Evolutionary conservation across 2,888 invertebrate species (phyloP).

Genomic region (Epirrhoe alternata): DNA sequence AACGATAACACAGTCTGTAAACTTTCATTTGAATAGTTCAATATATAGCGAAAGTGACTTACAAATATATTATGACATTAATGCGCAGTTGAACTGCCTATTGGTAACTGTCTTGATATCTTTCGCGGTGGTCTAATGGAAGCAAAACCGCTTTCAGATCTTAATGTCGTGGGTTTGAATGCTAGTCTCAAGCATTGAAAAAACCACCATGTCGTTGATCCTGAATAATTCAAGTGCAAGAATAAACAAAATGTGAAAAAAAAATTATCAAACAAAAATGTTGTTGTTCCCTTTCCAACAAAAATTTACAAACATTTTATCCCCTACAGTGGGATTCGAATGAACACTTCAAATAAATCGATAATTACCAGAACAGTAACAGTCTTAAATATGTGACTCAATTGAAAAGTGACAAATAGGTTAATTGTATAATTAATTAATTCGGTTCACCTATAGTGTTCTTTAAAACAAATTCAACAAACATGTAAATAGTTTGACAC

Average conservation of each 20-base stretch:
- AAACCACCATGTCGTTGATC: too few species aligned
- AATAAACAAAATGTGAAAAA: too few species aligned
- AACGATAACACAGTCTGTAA: conserved; percentile 33
- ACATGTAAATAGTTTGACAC: conserved; percentile 30
- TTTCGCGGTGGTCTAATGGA: too few species aligned
- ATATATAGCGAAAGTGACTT: conserved; percentile 27
- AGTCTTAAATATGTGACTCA: conserved; percentile 4
- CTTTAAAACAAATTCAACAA: conserved; percentile 27
- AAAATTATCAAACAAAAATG: too few species aligned
- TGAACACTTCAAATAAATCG: too few species aligned
- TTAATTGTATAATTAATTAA: conserved; percentile 22
- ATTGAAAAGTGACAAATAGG: conserved; percentile 17
- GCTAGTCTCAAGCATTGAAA: too few species aligned
- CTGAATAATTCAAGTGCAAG: too few species aligned
- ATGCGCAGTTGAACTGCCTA: conserved; percentile 42
- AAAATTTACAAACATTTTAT: too few species aligned
- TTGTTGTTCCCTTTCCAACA: too few species aligned
- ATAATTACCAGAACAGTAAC: background rate
- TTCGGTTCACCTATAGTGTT: conserved; percentile 18
- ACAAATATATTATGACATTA: conserved; percentile 25
- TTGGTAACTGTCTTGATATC: conserved; percentile 22
- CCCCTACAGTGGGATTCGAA: background rate
- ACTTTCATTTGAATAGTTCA: conserved; percentile 35
- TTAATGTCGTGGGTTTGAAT: too few species aligned
- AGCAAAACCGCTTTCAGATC: too few species aligned